Conservation (phyloP, 2,888 invertebrate genomes). For the Epistrophella euchroma region DNA sequence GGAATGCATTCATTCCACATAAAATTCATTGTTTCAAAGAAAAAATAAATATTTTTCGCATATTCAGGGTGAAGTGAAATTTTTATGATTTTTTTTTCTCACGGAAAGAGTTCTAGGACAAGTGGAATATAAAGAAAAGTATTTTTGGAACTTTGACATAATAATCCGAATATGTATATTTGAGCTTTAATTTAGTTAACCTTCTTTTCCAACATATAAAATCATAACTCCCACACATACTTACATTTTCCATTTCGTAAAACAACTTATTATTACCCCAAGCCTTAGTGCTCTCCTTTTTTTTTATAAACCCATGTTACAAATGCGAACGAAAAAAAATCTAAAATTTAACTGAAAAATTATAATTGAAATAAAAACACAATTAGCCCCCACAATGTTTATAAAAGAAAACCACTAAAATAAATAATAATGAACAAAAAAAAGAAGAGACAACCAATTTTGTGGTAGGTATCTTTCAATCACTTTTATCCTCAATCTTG, state of each 20-base stretch:
- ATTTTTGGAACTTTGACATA: too few relatives aligned
- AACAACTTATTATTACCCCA: neutral
- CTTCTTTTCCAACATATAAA: neutral
- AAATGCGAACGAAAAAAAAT: neutral
- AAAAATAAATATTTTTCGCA: too few relatives aligned
- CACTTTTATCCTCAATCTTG: conserved; percentile 37
- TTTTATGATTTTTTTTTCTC: too few relatives aligned
- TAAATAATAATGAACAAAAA: neutral
- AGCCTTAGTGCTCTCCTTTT: neutral
- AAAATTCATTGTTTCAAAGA: too few relatives aligned
- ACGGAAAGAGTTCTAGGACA: too few relatives aligned
- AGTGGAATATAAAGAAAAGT: too few relatives aligned
- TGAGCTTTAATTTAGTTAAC: too few relatives aligned
- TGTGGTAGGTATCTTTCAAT: conserved; percentile 35
- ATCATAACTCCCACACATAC: neutral
- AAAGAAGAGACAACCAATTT: conserved; percentile 4
- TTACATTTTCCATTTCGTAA: neutral
- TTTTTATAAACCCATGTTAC: neutral
- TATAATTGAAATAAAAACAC: conserved; percentile 65
- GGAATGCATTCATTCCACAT: too few relatives aligned
- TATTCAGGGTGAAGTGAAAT: too few relatives aligned
- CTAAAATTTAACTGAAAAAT: conserved; percentile 27
- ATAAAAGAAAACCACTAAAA: conserved; percentile 43
- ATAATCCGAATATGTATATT: too few relatives aligned
- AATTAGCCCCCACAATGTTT: conserved; percentile 69